Conservation (phyloP, 2,113 vertebrate genomes). For the Alaudala cheleensis region DNA sequence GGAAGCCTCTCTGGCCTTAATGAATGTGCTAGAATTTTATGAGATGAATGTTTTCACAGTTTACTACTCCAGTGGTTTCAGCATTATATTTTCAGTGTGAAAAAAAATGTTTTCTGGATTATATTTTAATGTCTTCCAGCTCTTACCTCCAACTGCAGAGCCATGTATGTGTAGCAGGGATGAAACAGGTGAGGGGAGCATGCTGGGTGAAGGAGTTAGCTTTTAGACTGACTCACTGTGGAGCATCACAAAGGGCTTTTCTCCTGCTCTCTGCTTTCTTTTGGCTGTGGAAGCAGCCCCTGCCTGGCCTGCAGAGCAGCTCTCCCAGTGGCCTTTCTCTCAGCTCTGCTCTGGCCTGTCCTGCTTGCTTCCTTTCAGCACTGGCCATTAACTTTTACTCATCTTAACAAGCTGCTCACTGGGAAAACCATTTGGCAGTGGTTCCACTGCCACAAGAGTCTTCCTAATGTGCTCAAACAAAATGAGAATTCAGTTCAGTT, state of each 20-base stretch:
- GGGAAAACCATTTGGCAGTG: neutral
- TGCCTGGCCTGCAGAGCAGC: neutral
- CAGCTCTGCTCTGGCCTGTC: slow-evolving; percentile 21
- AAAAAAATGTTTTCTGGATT: neutral
- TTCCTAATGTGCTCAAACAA: neutral
- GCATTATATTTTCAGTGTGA: neutral
- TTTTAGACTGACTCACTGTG: neutral
- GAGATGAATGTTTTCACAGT: neutral
- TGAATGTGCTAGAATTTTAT: neutral
- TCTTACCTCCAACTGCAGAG: slow-evolving; percentile 37
- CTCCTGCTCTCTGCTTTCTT: neutral
- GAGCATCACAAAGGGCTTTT: neutral
- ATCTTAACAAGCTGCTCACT: neutral
- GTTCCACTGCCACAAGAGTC: neutral
- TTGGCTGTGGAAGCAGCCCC: neutral
- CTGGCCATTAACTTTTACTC: neutral
- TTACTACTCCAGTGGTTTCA: neutral
- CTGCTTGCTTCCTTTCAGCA: slow-evolving; percentile 2
- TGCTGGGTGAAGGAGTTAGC: slow-evolving; percentile 14
- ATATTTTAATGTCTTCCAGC: slow-evolving; percentile 28
- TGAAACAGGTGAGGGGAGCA: slow-evolving; percentile 22
- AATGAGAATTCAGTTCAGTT: neutral
- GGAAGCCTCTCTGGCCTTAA: neutral
- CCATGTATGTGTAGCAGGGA: neutral
- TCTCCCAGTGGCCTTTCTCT: neutral